These are phyloP conservation scores for Zaprionus davidi DNA, from an alignment of 1,140 invertebrate genomes.

Conservation along the genomic window DNA sequence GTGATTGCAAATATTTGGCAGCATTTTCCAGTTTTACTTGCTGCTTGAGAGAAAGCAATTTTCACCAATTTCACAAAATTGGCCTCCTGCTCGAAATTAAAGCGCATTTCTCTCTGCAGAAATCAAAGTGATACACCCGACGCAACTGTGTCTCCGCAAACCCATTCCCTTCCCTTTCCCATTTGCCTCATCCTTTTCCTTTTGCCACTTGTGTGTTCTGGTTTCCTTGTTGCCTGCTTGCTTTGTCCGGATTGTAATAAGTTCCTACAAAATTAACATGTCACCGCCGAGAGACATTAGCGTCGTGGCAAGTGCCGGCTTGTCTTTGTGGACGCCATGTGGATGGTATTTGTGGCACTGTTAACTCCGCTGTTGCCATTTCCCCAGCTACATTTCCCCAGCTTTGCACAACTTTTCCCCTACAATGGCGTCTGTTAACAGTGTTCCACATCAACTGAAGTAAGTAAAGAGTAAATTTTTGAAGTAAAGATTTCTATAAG, in stretches of 20 bases:
- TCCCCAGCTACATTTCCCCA: neutral
- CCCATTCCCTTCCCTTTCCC: neutral
- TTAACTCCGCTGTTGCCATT: conserved; percentile 35
- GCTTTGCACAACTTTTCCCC: neutral
- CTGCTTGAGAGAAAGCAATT: conserved; percentile 57
- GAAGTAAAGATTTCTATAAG: neutral
- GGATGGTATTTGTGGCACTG: neutral
- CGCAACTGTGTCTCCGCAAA: neutral
- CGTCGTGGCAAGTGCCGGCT: conserved; percentile 24
- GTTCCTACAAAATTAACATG: conserved; percentile 78
- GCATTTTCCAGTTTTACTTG: neutral
- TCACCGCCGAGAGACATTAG: conserved; percentile 77
- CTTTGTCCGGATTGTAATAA: conserved; percentile 60
- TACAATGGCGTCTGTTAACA: neutral
- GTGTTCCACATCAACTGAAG: neutral
- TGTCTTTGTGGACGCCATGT: neutral
- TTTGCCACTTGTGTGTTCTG: neutral
- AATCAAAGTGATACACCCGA: conserved; percentile 61
- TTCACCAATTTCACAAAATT: conserved; percentile 59
- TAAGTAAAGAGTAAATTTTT: neutral
- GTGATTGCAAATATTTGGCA: neutral
- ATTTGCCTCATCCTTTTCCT: neutral
- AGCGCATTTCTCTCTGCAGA: conserved; percentile 47
- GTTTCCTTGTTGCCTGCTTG: conserved; percentile 2
- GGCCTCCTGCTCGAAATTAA: conserved; percentile 68